A percentile compares a stretch with the other conserved stretches of the same genome.
These are phyloP conservation scores for Folsomia candida DNA, from an alignment of 2,888 invertebrate genomes.

Conservation along the genomic window DNA sequence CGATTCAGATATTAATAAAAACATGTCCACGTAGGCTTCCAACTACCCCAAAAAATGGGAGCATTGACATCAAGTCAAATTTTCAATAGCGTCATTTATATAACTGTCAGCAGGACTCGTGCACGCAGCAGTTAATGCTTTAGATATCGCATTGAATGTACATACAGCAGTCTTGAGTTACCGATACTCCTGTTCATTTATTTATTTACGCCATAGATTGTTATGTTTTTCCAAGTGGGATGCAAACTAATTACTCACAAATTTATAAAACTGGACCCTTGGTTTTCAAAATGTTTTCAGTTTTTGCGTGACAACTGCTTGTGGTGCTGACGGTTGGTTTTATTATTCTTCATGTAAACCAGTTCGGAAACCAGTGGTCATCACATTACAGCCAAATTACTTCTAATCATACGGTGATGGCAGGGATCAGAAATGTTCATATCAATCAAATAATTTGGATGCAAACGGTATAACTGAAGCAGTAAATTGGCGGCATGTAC, in stretches of 20 bases:
- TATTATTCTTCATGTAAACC: background rate
- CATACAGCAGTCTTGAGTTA: too few species aligned
- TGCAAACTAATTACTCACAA: background rate
- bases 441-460: constrained; percentile 16
- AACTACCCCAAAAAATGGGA: background rate
- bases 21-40: background rate
- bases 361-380: background rate
- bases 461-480: constrained; percentile 17
- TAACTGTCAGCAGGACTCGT: background rate
- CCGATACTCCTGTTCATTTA: too few species aligned
- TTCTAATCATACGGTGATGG: background rate
- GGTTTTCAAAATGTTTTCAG: background rate
- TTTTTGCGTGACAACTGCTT: background rate
- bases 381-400: background rate
- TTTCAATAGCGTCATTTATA: background rate
- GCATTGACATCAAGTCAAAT: background rate
- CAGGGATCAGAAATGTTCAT: background rate
- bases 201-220: background rate
- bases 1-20: background rate
- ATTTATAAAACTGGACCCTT: background rate
- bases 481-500: background rate
- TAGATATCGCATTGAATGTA: too few species aligned
- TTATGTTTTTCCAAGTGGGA: background rate
- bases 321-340: background rate
- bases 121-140: background rate